Conservation (phyloP, 53 echinoderm and acorn worm genomes). For the Antedon mediterranea region DNA sequence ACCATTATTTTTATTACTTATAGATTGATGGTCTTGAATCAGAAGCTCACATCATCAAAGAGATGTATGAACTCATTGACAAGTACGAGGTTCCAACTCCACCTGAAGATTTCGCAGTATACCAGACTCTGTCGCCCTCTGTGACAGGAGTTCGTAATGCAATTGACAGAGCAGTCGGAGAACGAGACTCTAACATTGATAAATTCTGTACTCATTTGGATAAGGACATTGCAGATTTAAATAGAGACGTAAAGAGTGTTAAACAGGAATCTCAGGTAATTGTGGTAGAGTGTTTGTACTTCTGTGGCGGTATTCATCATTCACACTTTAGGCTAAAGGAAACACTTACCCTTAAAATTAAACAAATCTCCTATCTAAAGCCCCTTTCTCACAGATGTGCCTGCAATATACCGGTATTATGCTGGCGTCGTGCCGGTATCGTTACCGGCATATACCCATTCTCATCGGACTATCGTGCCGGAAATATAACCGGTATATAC, state of each 20-base stretch:
- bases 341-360: too few relatives aligned
- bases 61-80: slow-evolving; percentile 95
- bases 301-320: too few relatives aligned
- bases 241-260: slow-evolving; percentile 79
- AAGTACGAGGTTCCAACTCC: slow-evolving; percentile 83
- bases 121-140: slow-evolving; percentile 80
- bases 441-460: too few relatives aligned
- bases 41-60: slow-evolving; percentile 76
- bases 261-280: slow-evolving; percentile 96
- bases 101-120: slow-evolving; percentile 98
- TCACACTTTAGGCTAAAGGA: too few relatives aligned
- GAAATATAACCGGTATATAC: too few relatives aligned
- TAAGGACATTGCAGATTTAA: slow-evolving; percentile 82
- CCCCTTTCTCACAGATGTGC: too few relatives aligned
- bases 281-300: too few relatives aligned
- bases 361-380: too few relatives aligned
- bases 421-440: too few relatives aligned
- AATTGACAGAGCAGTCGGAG: slow-evolving; percentile 90
- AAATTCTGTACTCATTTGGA: slow-evolving; percentile 97
- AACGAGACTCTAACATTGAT: slow-evolving; percentile 91
- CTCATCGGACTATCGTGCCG: too few relatives aligned
- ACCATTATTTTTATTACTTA: too few relatives aligned
- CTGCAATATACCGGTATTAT: too few relatives aligned
- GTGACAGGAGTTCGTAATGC: slow-evolving; percentile 79
- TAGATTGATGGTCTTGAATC: slow-evolving; percentile 81